phyloP scores from a whole-genome alignment of 1,140 invertebrate genomes.

The Platyscapa corneri region DNA sequence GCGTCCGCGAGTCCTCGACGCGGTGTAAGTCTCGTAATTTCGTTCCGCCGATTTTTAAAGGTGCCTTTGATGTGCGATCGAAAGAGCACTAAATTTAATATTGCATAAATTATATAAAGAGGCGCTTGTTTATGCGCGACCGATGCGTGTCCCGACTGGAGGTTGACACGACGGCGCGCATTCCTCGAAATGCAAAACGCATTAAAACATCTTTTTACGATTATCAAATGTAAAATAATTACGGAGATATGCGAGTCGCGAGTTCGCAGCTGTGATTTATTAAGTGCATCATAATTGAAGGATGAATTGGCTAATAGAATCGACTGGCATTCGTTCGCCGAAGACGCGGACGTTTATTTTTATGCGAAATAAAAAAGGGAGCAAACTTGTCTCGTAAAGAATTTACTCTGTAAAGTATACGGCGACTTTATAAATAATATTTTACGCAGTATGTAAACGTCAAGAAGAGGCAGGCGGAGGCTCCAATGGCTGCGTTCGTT shows the following conservation, averaged over 20 bases:
- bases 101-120: constrained; percentile 6
- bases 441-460: background rate
- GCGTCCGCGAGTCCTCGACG: too few relatives aligned
- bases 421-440: constrained; percentile 6
- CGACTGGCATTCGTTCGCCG: background rate
- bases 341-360: background rate
- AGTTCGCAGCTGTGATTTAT: background rate
- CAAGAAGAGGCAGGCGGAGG: background rate
- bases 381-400: background rate
- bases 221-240: background rate
- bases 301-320: background rate
- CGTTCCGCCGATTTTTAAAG: background rate
- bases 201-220: background rate
- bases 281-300: background rate
- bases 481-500: background rate
- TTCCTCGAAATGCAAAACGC: background rate
- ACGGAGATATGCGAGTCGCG: background rate
- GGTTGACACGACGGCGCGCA: background rate
- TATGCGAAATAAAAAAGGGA: background rate
- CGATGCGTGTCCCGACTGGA: background rate
- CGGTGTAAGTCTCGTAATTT: too few relatives aligned
- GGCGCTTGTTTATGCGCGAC: background rate
- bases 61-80: background rate
- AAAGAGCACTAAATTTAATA: background rate
- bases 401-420: background rate